Base-by-base conservation (phyloP, 2,888 invertebrate species). In the Chesias legatella region DNA sequence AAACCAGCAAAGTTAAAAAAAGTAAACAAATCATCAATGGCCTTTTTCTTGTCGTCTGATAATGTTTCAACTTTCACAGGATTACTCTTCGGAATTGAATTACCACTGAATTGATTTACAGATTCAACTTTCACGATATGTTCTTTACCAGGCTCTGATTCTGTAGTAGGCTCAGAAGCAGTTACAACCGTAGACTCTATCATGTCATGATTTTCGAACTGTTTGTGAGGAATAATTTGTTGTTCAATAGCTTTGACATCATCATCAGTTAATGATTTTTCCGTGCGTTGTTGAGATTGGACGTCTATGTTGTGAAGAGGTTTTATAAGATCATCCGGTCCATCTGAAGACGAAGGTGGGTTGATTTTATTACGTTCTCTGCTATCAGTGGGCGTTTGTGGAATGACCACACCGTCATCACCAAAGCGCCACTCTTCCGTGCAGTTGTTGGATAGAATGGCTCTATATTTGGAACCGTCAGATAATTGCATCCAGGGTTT, bases 401-500 rank as follows among this genome's bases (percentile, higher is more conserved):
- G 45, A 48, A 72, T 45, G 13, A 72, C 60, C 63, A 81, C 77
- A 22, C 81, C 81, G 43, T 79, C 66, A 40, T 80, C 80, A 21
- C 77, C 79, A 58, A 79, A 91, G 46, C 74, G 71, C 85, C 90
- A 90, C 33, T 88, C 78, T 31, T 79, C 72, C 1, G 92, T 92
- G 62, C 93, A 93, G 60, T 94, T 94, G 55, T 93, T 92, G 11
- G 89, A 78, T 31, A 91, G 68, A 40, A 94, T 84, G 7, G 90
- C 85, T 60, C 92, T 90, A 29, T 89, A 89, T 66, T 90, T 91
- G 31, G 88, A 88, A 21, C 91, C 91, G 69, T 88, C 84, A 7
- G 85, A 66, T 35, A 89, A 79, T 60, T 81, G 84, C 13, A 91
- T 64, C 92, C 93, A 93, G 0, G 92, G 91, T 59, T 92, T 91